Conservation (phyloP, 2,113 vertebrate genomes). For the Lagenorhynchus albirostris region DNA sequence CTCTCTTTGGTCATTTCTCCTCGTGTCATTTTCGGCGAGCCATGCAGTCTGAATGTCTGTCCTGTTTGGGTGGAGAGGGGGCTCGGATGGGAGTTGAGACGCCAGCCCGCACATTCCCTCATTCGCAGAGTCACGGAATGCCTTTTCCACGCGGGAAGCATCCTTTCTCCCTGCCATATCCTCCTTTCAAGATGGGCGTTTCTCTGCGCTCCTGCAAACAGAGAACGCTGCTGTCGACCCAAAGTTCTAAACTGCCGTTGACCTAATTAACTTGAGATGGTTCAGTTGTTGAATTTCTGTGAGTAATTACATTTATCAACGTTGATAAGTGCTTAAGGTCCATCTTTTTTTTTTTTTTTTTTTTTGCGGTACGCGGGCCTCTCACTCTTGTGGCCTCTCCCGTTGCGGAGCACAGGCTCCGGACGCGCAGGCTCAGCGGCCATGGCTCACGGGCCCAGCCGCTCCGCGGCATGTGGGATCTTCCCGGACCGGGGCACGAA, state of each 20-base stretch:
- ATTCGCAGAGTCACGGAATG: rapidly evolving
- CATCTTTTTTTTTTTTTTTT: too few relatives aligned
- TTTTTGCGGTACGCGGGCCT: too few relatives aligned
- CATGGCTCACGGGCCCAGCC: too few relatives aligned
- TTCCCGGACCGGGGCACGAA: too few relatives aligned
- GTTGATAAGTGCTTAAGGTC: rapidly evolving
- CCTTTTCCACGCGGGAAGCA: rapidly evolving
- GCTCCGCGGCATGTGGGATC: too few relatives aligned
- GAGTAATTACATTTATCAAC: not conserved
- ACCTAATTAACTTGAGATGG: not conserved
- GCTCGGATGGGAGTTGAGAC: rapidly evolving
- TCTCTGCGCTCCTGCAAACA: rapidly evolving
- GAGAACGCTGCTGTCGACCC: too few relatives aligned
- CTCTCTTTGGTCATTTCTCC: not conserved
- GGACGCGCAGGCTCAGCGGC: too few relatives aligned
- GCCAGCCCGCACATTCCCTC: rapidly evolving
- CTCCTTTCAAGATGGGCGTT: rapidly evolving
- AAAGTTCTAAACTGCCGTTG: too few relatives aligned
- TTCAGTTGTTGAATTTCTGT: not conserved
- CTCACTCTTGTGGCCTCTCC: too few relatives aligned
- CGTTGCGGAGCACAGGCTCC: too few relatives aligned
- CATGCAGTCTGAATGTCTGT: rapidly evolving
- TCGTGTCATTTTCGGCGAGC: rapidly evolving
- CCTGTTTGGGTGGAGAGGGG: rapidly evolving
- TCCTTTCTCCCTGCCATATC: rapidly evolving